Conservation (phyloP, 2,113 vertebrate species). For the Tachysurus fulvidraco region DNA sequence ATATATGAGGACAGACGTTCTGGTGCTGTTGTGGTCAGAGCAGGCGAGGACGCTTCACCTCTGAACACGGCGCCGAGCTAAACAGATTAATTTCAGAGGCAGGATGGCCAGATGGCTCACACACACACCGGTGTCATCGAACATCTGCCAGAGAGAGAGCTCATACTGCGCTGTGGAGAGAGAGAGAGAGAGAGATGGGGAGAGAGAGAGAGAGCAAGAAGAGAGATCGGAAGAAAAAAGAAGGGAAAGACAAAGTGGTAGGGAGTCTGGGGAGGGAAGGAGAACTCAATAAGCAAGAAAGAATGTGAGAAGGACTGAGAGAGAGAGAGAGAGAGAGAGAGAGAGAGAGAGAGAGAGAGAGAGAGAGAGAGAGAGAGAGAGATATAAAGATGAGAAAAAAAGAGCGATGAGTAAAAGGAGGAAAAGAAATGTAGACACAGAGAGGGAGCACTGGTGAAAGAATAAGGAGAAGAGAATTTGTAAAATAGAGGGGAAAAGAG, state of each 20-base stretch:
- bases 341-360: not conserved
- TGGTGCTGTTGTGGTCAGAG: not conserved
- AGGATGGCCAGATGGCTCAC: slow-evolving; percentile 73
- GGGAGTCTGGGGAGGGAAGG: slow-evolving; percentile 50
- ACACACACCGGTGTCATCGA: slow-evolving; percentile 52
- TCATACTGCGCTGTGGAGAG: slow-evolving; percentile 44
- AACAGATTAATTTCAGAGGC: slow-evolving; percentile 78
- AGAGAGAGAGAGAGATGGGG: slow-evolving; percentile 28
- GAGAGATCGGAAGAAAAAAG: slow-evolving; percentile 50
- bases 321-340: not conserved
- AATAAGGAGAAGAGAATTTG: slow-evolving; percentile 27
- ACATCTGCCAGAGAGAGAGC: slow-evolving; percentile 57
- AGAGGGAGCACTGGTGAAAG: not conserved
- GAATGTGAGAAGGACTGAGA: slow-evolving; percentile 14
- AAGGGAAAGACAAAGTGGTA: slow-evolving; percentile 66
- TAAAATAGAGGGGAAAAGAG: not conserved
- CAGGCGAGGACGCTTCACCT: slow-evolving; percentile 64
- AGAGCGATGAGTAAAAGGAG: not conserved
- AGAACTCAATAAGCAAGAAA: slow-evolving; percentile 39
- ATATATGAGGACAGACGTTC: not conserved
- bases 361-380: not conserved
- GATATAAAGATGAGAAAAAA: not conserved
- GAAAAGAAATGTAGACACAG: slow-evolving; percentile 23
- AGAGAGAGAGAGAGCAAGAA: slow-evolving; percentile 41
- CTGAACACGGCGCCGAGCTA: slow-evolving; percentile 61